Conservation (phyloP, 2,797 vertebrate species). For the Glyptemys insculpta region DNA sequence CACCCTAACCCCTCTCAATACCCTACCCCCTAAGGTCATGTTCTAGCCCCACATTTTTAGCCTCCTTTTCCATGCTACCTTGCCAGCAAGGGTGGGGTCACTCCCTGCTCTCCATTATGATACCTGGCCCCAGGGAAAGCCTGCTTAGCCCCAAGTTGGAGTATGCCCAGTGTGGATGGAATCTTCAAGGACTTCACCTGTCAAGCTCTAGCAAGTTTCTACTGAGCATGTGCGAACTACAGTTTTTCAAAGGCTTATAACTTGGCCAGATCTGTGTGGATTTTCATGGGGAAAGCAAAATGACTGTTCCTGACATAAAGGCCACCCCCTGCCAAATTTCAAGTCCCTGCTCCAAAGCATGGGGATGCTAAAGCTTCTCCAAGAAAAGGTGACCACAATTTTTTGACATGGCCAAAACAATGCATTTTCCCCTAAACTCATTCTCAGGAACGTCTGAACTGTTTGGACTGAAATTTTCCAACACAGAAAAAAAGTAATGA, state of each 20-base stretch:
- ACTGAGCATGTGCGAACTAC: not conserved
- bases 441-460: not conserved
- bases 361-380: not conserved
- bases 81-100: not conserved
- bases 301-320: not conserved
- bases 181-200: not conserved
- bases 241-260: too few relatives aligned
- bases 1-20: not conserved
- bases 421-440: not conserved
- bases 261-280: not conserved
- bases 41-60: not conserved
- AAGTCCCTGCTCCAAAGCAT: not conserved
- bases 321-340: not conserved
- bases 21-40: not conserved
- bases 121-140: not conserved
- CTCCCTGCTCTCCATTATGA: not conserved
- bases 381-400: not conserved
- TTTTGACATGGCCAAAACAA: not conserved
- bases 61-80: not conserved
- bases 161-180: not conserved
- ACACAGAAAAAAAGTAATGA: slow-evolving; percentile 4
- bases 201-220: not conserved
- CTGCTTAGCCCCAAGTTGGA: not conserved
- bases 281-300: not conserved
- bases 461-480: not conserved